A percentile compares a stretch with the other conserved stretches of the same genome.
Evolutionary conservation across 2,797 vertebrate genomes (phyloP).

Genomic region (Morelia viridis): DNA sequence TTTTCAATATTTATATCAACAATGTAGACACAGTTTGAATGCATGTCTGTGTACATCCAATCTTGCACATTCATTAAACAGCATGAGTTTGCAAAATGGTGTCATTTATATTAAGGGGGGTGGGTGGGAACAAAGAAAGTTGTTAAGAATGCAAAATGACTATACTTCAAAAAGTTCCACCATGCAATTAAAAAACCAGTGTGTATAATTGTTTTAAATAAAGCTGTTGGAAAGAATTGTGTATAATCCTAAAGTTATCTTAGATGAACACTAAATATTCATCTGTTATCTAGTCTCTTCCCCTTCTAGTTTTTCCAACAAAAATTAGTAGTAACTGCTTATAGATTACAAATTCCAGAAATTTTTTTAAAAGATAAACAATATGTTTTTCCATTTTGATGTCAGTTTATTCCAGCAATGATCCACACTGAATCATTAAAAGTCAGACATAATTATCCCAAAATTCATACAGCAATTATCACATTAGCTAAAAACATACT

Average conservation of each 20-base stretch:
- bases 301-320: slow-evolving; percentile 5
- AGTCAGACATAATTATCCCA: slow-evolving; percentile 40
- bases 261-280: background rate
- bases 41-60: background rate
- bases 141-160: background rate
- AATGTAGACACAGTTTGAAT: background rate
- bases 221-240: background rate
- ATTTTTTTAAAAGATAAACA: slow-evolving; percentile 27
- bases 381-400: slow-evolving; percentile 41
- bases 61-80: background rate
- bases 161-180: background rate
- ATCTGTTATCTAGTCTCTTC: slow-evolving; percentile 1
- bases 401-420: slow-evolving; percentile 35
- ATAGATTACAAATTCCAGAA: slow-evolving; percentile 26
- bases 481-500: slow-evolving; percentile 30
- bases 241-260: background rate
- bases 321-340: slow-evolving; percentile 31
- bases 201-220: background rate
- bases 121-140: background rate
- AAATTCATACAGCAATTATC: slow-evolving; percentile 43
- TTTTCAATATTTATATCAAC: background rate
- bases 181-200: background rate
- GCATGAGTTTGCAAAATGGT: background rate
- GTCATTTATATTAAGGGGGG: background rate
- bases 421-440: slow-evolving; percentile 19